Base-by-base conservation (phyloP, 2,888 invertebrate genomes). In the Smittia sp. region DNA sequence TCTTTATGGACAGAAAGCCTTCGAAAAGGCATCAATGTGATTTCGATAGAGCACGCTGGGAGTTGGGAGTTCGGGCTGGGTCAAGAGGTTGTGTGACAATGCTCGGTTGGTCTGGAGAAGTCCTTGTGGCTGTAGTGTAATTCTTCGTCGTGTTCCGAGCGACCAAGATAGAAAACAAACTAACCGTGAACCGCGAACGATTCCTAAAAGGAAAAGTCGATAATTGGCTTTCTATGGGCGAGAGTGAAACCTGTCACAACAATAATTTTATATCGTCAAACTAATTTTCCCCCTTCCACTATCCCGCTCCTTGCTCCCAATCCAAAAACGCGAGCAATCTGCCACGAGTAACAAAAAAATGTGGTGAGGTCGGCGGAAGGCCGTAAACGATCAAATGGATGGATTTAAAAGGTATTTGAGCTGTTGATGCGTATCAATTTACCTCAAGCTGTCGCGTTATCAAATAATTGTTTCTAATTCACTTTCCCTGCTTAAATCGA, bases 401-500 rank as follows among this genome's bases (percentile, higher is more conserved):
- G 6, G 62, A 62, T 63, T 63, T 63, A 63, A 63, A 63, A 63
- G 63, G 25, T 63, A 63, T 63, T 63, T 63, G n/a, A 63, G 27
- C 63, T 63, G 63, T 63, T 63, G 63, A 63, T 27, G 63, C 63
- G 63, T 63, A 63, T 63, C 63, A 63, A 63, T 63, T 20, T 20
- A 25, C 63, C 27, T 4, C 4, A 63, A 27, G 11, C 18, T 13
- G 38, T 15, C 20, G 32, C 58, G 27, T 69, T 54, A 52, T 54
- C 69, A 54, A 69, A 69, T 69, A 69, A 69, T 69, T 69, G 69
- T 54, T 69, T 41, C 13, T 22, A 67, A 46, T 20, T 18, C 20
- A 67, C 7, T 67, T 67, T 39, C 38, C 66, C 39, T 13, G 58
- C 58, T 58, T 27, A 63, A 38, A n/a, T 11, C 2, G 38, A 39